Evolutionary conservation across 2,888 invertebrate species (phyloP).

Genomic region (Bugulina stolonifera): DNA sequence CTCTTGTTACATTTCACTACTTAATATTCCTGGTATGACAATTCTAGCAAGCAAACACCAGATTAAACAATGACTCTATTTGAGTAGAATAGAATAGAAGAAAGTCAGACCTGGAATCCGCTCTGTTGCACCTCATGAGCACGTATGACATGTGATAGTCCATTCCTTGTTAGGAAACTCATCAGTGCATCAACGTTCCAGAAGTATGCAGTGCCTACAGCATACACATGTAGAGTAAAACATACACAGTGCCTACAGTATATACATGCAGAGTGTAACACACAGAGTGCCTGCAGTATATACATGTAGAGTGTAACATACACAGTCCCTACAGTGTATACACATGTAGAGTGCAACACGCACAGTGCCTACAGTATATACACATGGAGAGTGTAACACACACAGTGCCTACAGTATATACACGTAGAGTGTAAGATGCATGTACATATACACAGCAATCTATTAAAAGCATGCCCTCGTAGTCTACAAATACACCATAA

Average conservation of each 20-base stretch:
- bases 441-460: too few species aligned
- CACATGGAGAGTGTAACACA: neutral
- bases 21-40: too few species aligned
- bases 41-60: too few species aligned
- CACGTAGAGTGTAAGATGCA: too few species aligned
- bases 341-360: neutral
- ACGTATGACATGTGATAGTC: constrained; percentile 65
- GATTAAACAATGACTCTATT: too few species aligned
- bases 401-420: too few species aligned
- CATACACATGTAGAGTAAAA: neutral
- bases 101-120: constrained; percentile 67
- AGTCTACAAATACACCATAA: too few species aligned
- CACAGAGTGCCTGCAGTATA: neutral
- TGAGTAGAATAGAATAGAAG: too few species aligned
- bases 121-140: constrained; percentile 69
- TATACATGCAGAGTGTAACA: neutral
- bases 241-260: too few species aligned
- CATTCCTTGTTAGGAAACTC: constrained; percentile 63
- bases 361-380: neutral
- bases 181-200: constrained; percentile 67
- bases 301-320: neutral
- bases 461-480: too few species aligned
- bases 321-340: neutral
- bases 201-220: constrained; percentile 61
- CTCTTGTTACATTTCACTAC: too few species aligned